Base-by-base conservation (phyloP, 2,797 vertebrate species). In the Periophthalmus magnuspinnatus region DNA sequence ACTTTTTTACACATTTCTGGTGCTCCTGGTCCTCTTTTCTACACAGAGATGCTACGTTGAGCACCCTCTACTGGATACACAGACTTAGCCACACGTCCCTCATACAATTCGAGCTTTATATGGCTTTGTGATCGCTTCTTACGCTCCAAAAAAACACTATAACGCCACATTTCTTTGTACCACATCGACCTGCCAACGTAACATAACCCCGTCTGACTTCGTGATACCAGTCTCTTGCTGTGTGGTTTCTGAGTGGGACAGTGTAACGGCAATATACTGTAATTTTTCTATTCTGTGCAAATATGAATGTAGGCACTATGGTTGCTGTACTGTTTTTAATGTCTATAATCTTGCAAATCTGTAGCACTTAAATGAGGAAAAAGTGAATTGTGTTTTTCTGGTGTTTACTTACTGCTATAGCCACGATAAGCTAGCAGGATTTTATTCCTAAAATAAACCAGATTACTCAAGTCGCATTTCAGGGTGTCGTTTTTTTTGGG, bases 361-460 rank as follows among this genome's bases (percentile, higher is more conserved):
- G 89, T 92, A 92, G 91, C 90, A 93, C 91, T 93, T 93, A 89
- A 74, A 72, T 74, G 67, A 68, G 74, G 57, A 81, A 81, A 86
- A 89, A 86, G 89, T 91, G 88, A 89, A 85, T 76, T 76, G 88
- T 90, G 84, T 91, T 87, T 91, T 86, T 89, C 80, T 88, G 81
- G 89, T 89, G 87, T 92, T 91, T 93, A 92, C 90, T 88, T 93
- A 92, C 90, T 88, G 90, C 90, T 91, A 89, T 91, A 89, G 91
- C 86, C 86, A 90, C 82, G 34, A 91, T 93, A 91, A 92, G 90
- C 89, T 93, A 93, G 89, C 52, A 64, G 85, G 88, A 87, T 83
- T 84, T 84, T 89, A 90, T 91, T 91, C 90, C 88, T 88, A 92
- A 91, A 93, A 93, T 93, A 93, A 93, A 92, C 81, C 88, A 76